Evolutionary conservation across 2,888 invertebrate species (phyloP).

Genomic region (Tribolium freemani): DNA sequence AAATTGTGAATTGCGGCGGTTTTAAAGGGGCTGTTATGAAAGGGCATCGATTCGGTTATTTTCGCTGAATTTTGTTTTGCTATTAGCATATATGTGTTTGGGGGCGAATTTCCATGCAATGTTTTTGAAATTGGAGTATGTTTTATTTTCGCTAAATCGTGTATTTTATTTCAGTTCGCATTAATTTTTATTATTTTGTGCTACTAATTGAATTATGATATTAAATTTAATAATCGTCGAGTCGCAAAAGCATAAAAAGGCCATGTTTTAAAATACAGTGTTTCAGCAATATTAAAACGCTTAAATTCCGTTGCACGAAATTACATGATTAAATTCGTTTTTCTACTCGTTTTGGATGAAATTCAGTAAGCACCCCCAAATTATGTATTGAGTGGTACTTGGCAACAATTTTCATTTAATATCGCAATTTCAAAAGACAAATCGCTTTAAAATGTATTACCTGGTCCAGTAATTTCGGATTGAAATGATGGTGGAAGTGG

Average conservation of each 20-base stretch:
- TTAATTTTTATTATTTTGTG: not conserved
- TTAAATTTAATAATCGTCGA: slow-evolving; percentile 27
- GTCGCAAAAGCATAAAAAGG: slow-evolving; percentile 8
- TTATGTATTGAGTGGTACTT: slow-evolving; percentile 28
- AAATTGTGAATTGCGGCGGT: too few relatives aligned
- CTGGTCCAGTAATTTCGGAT: slow-evolving; percentile 26
- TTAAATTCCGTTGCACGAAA: slow-evolving; percentile 14
- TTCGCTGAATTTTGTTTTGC: too few relatives aligned
- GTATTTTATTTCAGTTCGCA: not conserved
- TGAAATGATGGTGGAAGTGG: slow-evolving; percentile 9
- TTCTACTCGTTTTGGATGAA: slow-evolving; percentile 5
- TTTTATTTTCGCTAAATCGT: not conserved
- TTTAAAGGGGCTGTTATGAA: too few relatives aligned
- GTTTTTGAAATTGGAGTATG: not conserved
- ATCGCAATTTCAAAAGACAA: slow-evolving; percentile 23
- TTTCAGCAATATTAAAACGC: slow-evolving; percentile 16
- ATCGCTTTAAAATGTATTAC: slow-evolving; percentile 33
- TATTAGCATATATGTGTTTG: not conserved
- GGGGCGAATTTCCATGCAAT: not conserved
- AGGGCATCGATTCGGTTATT: too few relatives aligned
- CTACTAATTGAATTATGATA: slow-evolving; percentile 14
- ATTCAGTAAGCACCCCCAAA: slow-evolving; percentile 17
- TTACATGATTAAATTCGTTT: slow-evolving; percentile 24
- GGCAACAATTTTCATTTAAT: slow-evolving; percentile 27
- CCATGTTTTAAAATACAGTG: not conserved